phyloP scores from a whole-genome alignment of 2,797 vertebrate species.

The Phoeniculus purpureus region DNA sequence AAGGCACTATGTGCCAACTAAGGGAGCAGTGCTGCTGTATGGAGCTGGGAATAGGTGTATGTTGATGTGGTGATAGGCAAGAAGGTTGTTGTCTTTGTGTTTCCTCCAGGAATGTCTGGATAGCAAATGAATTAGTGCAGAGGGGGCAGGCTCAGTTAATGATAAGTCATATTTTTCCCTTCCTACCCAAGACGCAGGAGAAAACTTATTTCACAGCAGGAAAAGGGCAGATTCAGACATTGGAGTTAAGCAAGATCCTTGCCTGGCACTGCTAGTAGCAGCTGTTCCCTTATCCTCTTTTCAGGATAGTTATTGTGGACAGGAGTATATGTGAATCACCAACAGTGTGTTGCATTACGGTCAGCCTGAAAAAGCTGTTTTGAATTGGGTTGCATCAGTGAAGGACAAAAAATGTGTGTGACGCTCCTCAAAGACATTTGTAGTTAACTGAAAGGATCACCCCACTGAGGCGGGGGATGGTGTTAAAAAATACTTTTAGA shows the following conservation, averaged over 20 bases:
- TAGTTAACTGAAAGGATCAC: neutral
- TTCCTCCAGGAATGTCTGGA: neutral
- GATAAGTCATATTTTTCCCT: neutral
- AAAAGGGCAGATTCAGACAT: neutral
- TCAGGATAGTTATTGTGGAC: neutral
- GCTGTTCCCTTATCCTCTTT: neutral
- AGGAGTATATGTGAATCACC: neutral
- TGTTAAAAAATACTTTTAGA: neutral
- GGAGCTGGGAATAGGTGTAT: accelerated
- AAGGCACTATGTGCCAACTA: accelerated
- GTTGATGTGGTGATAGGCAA: neutral
- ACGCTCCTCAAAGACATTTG: neutral
- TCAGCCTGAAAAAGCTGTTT: neutral
- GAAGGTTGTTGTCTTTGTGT: neutral
- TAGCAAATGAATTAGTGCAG: neutral
- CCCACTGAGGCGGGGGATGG: neutral
- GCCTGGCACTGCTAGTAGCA: neutral
- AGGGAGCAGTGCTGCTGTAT: neutral
- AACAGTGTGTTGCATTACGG: neutral
- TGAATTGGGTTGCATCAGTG: neutral
- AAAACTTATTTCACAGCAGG: neutral
- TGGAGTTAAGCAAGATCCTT: neutral
- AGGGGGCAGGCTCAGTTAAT: neutral
- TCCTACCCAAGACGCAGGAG: neutral
- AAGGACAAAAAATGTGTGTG: neutral